phyloP scores from a whole-genome alignment of 2,888 invertebrate genomes.

The Orthosia gracilis region DNA sequence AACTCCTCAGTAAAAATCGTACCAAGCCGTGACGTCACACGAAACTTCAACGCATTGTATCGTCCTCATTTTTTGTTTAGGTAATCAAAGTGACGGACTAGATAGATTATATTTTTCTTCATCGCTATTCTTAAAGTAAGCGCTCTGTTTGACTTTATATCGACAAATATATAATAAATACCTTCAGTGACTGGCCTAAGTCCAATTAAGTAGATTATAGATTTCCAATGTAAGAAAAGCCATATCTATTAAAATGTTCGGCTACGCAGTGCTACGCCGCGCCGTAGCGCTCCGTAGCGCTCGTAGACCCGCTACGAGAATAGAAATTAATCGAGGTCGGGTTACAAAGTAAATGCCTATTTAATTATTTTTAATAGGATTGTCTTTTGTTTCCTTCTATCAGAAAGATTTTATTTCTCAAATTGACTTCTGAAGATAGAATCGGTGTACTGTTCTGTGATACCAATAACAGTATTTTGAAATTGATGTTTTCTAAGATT shows the following conservation, averaged over 20 bases:
- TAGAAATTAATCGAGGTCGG: constrained; percentile 31
- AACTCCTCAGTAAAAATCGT: too few species aligned
- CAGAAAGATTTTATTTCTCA: background rate
- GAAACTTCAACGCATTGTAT: too few species aligned
- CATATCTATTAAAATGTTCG: constrained; percentile 55
- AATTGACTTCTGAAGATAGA: background rate
- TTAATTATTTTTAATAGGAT: constrained; percentile 35
- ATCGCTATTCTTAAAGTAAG: too few species aligned
- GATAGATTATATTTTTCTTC: too few species aligned
- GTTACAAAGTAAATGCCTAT: constrained; percentile 35
- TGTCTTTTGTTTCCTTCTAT: constrained; percentile 5
- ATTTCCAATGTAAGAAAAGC: constrained; percentile 51
- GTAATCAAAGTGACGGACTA: too few species aligned
- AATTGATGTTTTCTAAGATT: too few species aligned
- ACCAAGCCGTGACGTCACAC: too few species aligned
- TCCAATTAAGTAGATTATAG: constrained; percentile 49
- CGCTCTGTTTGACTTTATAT: background rate
- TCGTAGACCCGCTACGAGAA: constrained; percentile 61
- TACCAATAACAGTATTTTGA: too few species aligned
- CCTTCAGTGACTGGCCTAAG: constrained; percentile 11
- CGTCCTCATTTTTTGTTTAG: too few species aligned
- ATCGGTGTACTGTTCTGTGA: background rate
- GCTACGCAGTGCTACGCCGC: constrained; percentile 58
- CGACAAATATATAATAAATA: background rate
- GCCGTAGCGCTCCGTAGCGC: constrained; percentile 57